Evolutionary conservation across 2,113 vertebrate genomes (phyloP), one percentile per base, ranked within the genome.

Genomic region (Myrmophylax atrothorax): DNA sequence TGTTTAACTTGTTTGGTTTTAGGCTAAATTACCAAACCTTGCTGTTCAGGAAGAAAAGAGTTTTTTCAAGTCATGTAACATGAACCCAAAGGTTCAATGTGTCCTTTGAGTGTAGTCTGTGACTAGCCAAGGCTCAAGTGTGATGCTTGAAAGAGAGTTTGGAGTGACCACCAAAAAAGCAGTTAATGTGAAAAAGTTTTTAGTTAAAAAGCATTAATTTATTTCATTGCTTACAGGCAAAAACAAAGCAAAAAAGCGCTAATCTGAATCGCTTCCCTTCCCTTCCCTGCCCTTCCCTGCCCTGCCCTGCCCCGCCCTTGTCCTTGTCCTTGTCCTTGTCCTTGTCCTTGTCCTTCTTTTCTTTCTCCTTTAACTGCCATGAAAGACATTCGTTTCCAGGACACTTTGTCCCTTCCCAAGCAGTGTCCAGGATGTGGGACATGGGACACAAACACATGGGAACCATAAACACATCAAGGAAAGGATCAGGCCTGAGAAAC

Each of bases 1-100:
- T 76, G 29, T 78, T 93, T 91, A 91, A 78, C 77, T 77, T 87
- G 76, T 87, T 96, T 94, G 88, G 92, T 93, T 94, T 84, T 82
- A 92, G 69, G 66, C 66, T 78, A 78, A 93, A 91, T 92, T 70
- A 59, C 85, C 69, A 89, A 68, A 46, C 37, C 16, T 89, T 67
- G 87, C 67, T 81, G 47, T 44, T 58, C 26, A 18, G 74, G 38
- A 64, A 56, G 29, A 56, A 50, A 24, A 59, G 53, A 73, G 8
- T 62, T 37, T 87, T 87, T 64, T 77, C 62, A 49, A 55, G 28
- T 33, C 13, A 49, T 64, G 68, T 81, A 84, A 84, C 6, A 9
- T 3, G 29, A 86, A 69, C 42, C 40, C 35, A 18, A 40, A 52
- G 22, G 18, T 31, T n/a, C 37, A 62, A 79, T 0, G 0, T 29